Percentiles rank a stretch among this genome's conserved stretches.
These are phyloP conservation scores for Alectura lathami DNA, from an alignment of 2,113 vertebrate genomes.

Conservation along the genomic window DNA sequence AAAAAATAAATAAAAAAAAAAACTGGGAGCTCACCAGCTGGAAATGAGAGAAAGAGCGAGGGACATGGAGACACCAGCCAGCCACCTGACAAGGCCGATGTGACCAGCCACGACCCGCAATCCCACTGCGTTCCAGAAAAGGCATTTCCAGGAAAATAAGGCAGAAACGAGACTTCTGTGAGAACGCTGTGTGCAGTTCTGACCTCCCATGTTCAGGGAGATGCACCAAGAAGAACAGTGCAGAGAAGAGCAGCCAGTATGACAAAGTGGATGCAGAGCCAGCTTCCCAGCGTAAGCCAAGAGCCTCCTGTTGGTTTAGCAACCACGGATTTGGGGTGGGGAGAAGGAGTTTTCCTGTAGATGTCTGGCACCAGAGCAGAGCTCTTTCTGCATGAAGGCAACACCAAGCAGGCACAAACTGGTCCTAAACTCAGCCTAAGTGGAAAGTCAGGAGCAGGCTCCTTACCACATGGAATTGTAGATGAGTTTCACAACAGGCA, in stretches of 20 bases:
- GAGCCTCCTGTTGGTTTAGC: neutral
- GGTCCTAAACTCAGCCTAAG: neutral
- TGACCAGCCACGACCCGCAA: neutral
- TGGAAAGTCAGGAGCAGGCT: neutral
- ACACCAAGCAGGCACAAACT: neutral
- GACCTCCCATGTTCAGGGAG: neutral
- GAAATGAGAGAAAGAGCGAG: neutral
- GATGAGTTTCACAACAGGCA: neutral
- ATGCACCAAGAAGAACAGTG: neutral
- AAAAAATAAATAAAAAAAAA: no score
- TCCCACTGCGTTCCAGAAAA: neutral
- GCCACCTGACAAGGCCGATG: neutral
- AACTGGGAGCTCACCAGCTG: neutral
- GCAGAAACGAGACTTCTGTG: neutral
- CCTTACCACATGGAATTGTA: neutral
- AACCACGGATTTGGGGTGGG: neutral
- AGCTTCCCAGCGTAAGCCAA: rapidly evolving
- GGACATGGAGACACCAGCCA: rapidly evolving
- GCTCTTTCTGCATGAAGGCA: neutral
- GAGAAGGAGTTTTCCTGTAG: neutral
- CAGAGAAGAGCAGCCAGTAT: neutral
- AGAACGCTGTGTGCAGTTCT: neutral
- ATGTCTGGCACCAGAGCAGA: neutral
- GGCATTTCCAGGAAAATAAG: neutral
- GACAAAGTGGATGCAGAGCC: neutral